These are phyloP conservation scores for Cephus nigrinus DNA, from an alignment of 2,888 invertebrate species.

Conservation along the genomic window DNA sequence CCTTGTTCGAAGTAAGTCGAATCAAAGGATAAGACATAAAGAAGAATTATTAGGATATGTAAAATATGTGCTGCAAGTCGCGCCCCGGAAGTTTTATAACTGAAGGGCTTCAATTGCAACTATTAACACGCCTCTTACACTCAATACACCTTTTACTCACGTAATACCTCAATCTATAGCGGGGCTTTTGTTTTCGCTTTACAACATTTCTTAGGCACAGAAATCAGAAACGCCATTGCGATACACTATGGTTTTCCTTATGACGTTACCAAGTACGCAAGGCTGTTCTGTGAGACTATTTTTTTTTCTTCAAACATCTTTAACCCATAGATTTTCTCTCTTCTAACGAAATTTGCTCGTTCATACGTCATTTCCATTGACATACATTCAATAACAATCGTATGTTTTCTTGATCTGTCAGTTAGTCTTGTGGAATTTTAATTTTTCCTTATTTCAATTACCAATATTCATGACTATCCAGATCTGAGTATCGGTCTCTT, in stretches of 20 bases:
- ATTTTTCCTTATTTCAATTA: neutral
- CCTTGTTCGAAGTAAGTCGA: conserved; percentile 75
- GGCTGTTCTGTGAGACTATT: neutral
- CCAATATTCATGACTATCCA: neutral
- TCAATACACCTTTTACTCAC: neutral
- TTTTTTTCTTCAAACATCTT: neutral
- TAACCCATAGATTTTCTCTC: neutral
- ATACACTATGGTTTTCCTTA: neutral
- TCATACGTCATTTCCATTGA: neutral
- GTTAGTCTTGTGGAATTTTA: neutral
- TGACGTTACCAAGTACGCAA: neutral
- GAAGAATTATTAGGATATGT: neutral
- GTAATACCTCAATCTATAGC: conserved; percentile 3
- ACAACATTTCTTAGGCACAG: conserved; percentile 8
- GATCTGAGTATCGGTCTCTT: neutral
- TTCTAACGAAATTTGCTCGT: neutral
- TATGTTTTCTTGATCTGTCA: neutral
- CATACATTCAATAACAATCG: neutral
- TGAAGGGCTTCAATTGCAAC: neutral
- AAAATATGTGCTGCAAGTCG: neutral
- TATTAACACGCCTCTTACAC: neutral
- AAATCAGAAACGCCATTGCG: neutral
- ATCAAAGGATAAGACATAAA: neutral
- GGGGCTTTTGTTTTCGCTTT: conserved; percentile 32
- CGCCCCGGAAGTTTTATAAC: neutral